phyloP scores from a whole-genome alignment of 2,888 invertebrate species.

The Parnassius orleans region DNA sequence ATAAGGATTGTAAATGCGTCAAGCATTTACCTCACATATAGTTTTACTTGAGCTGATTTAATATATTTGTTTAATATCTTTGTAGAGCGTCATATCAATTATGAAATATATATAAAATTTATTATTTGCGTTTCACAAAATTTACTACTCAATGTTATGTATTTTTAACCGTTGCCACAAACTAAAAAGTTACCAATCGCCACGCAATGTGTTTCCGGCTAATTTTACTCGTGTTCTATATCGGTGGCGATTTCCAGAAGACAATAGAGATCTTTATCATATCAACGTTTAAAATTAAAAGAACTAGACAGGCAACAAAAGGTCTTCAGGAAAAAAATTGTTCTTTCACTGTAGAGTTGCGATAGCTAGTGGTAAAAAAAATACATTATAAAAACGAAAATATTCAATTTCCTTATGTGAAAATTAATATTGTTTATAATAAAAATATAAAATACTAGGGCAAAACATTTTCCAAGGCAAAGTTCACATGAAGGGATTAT shows the following conservation, averaged over 20 bases:
- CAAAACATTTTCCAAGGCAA: conserved; percentile 2
- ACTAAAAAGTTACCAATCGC: conserved; percentile 15
- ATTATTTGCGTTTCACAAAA: background rate
- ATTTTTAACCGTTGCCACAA: background rate
- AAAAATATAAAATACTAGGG: background rate
- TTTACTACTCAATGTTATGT: conserved; percentile 1
- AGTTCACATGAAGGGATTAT: conserved; percentile 8
- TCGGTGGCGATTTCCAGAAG: background rate
- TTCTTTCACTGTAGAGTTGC: too few relatives aligned
- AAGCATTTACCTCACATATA: background rate
- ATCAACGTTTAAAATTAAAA: background rate
- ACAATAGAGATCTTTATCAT: background rate
- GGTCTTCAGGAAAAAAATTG: too few relatives aligned
- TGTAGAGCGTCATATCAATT: background rate
- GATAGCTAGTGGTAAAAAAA: too few relatives aligned
- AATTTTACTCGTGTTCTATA: conserved; percentile 1
- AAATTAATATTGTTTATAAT: too few relatives aligned
- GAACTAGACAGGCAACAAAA: too few relatives aligned
- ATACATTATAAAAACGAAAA: too few relatives aligned
- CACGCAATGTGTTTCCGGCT: conserved; percentile 11
- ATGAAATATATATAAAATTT: conserved; percentile 4
- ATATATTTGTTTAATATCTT: conserved; percentile 1
- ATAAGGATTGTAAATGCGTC: conserved; percentile 19
- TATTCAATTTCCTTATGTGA: too few relatives aligned
- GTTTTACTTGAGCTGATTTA: conserved; percentile 7